A percentile compares a stretch with the other conserved stretches of the same genome.
phyloP scores from a whole-genome alignment of 2,888 invertebrate species.

The Pterobdella sp. region DNA sequence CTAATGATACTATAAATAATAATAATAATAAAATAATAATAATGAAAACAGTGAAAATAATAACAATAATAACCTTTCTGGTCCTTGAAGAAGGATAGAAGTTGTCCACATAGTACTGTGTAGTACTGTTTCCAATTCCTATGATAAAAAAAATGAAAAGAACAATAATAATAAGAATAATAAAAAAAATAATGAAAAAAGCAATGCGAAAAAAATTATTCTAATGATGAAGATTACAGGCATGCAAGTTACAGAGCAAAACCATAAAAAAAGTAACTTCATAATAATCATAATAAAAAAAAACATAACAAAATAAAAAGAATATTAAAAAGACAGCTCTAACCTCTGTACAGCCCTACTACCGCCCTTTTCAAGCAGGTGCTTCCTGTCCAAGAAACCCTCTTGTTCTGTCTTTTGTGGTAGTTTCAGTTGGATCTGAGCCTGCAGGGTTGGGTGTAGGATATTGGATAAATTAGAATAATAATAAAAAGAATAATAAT shows the following conservation, averaged over 20 bases:
- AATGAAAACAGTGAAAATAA: not conserved
- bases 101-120: conserved; percentile 88
- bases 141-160: conserved; percentile 55
- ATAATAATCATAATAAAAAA: not conserved
- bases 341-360: conserved; percentile 70
- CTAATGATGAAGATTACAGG: no score
- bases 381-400: conserved; percentile 83
- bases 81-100: conserved; percentile 94
- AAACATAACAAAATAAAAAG: not conserved
- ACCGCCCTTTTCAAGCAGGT: conserved; percentile 82
- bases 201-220: not conserved
- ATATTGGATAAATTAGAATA: not conserved
- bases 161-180: not conserved
- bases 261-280: no score
- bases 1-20: not conserved
- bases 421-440: no score
- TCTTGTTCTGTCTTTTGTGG: no score
- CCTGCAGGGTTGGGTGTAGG: conserved; percentile 56
- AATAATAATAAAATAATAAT: not conserved
- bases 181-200: not conserved
- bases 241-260: no score
- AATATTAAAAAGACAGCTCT: not conserved
- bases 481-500: not conserved
- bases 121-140: conserved; percentile 85
- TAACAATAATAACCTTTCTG: conserved; percentile 56